Conservation (phyloP, 2,797 vertebrate species). For the Setipinna tenuifilis region DNA sequence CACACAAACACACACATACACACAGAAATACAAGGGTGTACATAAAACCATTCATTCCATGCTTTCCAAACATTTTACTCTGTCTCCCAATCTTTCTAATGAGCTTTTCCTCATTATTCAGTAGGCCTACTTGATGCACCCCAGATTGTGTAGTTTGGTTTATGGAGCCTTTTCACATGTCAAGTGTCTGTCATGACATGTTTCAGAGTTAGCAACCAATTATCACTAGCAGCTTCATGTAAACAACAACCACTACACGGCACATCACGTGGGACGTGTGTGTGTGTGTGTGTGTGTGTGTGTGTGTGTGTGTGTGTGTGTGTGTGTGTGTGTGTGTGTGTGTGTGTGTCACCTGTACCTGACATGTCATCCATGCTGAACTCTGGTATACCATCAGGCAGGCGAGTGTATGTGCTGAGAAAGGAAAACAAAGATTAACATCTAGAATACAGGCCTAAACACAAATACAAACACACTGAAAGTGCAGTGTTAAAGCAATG, state of each 20-base stretch:
- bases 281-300: constrained; percentile 15
- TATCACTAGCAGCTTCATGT: background rate
- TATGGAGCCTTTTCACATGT: background rate
- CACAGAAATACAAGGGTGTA: background rate
- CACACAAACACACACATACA: background rate
- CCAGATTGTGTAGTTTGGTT: background rate
- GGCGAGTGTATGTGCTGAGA: constrained; percentile 67
- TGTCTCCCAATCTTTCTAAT: background rate
- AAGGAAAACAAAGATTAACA: constrained; percentile 40
- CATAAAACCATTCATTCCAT: background rate
- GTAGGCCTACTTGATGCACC: background rate
- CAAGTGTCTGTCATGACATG: background rate
- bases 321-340: constrained; percentile 20
- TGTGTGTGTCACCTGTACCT: constrained; percentile 64
- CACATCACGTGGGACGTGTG: background rate
- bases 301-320: background rate
- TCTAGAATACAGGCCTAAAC: background rate
- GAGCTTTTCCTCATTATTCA: background rate
- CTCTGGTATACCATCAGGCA: constrained; percentile 72
- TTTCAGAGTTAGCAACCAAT: background rate
- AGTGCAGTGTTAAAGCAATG: no score
- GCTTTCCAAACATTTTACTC: background rate
- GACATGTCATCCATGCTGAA: constrained; percentile 73
- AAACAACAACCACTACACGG: background rate
- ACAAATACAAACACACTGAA: background rate